Conservation (phyloP, 2,888 invertebrate genomes). For the Chelonus formosanus region DNA sequence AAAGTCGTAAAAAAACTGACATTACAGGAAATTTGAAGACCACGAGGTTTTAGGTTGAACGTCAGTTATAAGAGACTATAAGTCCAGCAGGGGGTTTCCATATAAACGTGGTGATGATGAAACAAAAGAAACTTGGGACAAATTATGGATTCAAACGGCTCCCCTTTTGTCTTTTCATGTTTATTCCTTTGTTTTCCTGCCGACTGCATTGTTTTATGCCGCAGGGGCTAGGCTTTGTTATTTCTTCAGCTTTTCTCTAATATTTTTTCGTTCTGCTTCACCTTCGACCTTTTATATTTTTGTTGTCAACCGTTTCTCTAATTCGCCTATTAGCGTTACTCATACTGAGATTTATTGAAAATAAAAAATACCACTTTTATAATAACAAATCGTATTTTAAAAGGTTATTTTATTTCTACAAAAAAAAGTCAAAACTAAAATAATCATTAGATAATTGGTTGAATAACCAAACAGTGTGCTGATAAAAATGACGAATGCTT, state of each 20-base stretch:
- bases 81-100: conserved; percentile 34
- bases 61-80: conserved; percentile 35
- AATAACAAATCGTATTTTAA: no score
- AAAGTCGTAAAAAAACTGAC: not conserved
- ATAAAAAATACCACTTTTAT: no score
- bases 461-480: not conserved
- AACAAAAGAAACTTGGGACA: conserved; percentile 59
- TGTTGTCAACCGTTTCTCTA: not conserved
- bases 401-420: no score
- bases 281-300: conserved; percentile 28
- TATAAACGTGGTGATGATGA: conserved; percentile 44
- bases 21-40: conserved; percentile 43
- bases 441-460: no score
- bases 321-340: not conserved
- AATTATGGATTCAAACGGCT: conserved; percentile 64
- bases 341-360: no score
- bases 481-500: conserved; percentile 4
- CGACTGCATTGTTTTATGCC: conserved; percentile 58
- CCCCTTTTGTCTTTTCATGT: conserved; percentile 61
- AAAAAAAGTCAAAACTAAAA: no score
- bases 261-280: conserved; percentile 46
- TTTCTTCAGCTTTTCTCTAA: conserved; percentile 46
- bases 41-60: conserved; percentile 29
- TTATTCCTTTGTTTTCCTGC: conserved; percentile 63
- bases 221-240: conserved; percentile 36